Conservation (phyloP, 2,888 invertebrate genomes). For the Cantharis rufa region DNA sequence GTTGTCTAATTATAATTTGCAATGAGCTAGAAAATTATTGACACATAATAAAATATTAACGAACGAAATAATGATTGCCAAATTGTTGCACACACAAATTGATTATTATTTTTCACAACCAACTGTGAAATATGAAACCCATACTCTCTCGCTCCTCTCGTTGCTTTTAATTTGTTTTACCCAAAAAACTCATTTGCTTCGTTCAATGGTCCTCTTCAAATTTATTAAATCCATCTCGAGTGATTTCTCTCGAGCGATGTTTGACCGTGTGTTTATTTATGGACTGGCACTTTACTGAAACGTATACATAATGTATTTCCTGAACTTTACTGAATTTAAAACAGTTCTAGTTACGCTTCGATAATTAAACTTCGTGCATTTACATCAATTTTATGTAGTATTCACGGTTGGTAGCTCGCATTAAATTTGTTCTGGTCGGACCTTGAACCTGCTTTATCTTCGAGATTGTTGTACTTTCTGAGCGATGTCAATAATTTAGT, state of each 20-base stretch:
- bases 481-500: not conserved
- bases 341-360: constrained; percentile 14
- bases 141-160: not conserved
- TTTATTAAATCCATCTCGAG: not conserved
- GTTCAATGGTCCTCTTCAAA: not conserved
- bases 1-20: not conserved
- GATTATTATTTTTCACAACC: not conserved
- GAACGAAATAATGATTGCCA: not conserved
- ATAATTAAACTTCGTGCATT: constrained; percentile 14
- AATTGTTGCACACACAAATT: not conserved
- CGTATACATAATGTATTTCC: not conserved
- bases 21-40: not conserved
- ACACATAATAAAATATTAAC: not conserved
- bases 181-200: not conserved
- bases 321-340: constrained; percentile 9
- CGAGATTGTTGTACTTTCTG: constrained; percentile 1
- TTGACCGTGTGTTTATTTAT: not conserved
- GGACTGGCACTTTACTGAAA: not conserved
- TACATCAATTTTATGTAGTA: constrained; percentile 16
- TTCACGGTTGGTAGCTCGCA: constrained; percentile 23
- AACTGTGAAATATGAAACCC: not conserved
- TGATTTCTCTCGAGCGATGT: not conserved
- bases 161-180: not conserved
- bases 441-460: constrained; percentile 24
- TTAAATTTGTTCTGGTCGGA: constrained; percentile 17